These are phyloP conservation scores for Eleginops maclovinus DNA, from an alignment of 2,113 vertebrate genomes.

Conservation along the genomic window DNA sequence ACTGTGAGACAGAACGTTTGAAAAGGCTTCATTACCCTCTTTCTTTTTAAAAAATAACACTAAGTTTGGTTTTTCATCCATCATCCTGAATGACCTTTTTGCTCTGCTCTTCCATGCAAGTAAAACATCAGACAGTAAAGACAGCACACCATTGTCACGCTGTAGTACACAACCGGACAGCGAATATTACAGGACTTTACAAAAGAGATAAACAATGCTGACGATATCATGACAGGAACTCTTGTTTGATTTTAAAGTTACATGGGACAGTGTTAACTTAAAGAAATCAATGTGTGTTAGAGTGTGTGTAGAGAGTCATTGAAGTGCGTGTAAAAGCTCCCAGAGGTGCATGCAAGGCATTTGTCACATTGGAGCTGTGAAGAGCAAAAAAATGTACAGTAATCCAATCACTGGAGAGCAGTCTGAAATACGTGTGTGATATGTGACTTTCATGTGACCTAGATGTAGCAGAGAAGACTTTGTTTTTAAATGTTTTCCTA, in stretches of 20 bases:
- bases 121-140: slow-evolving; percentile 28
- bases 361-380: slow-evolving; percentile 64
- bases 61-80: slow-evolving; percentile 42
- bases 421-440: slow-evolving; percentile 31
- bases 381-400: slow-evolving; percentile 43
- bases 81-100: slow-evolving; percentile 23
- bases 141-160: slow-evolving; percentile 3
- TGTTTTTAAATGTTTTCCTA: slow-evolving; percentile 16
- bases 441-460: slow-evolving; percentile 56
- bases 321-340: slow-evolving; percentile 61
- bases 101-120: slow-evolving; percentile 27
- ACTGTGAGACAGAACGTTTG: slow-evolving; percentile 25
- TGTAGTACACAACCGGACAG: slow-evolving; percentile 25
- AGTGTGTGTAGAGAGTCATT: slow-evolving; percentile 40
- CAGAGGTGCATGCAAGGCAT: slow-evolving; percentile 63
- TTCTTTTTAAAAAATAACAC: slow-evolving; percentile 30
- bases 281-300: slow-evolving; percentile 16
- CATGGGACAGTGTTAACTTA: slow-evolving; percentile 23
- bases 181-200: slow-evolving; percentile 44
- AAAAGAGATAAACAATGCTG: slow-evolving; percentile 30
- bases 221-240: slow-evolving; percentile 38
- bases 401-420: slow-evolving; percentile 62
- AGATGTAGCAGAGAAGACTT: slow-evolving; percentile 16
- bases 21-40: background rate
- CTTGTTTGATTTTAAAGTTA: slow-evolving; percentile 14